Percentiles rank a stretch among this genome's conserved stretches.
Evolutionary conservation across 2,888 invertebrate genomes (phyloP).

Genomic region (Netelia inedita): DNA sequence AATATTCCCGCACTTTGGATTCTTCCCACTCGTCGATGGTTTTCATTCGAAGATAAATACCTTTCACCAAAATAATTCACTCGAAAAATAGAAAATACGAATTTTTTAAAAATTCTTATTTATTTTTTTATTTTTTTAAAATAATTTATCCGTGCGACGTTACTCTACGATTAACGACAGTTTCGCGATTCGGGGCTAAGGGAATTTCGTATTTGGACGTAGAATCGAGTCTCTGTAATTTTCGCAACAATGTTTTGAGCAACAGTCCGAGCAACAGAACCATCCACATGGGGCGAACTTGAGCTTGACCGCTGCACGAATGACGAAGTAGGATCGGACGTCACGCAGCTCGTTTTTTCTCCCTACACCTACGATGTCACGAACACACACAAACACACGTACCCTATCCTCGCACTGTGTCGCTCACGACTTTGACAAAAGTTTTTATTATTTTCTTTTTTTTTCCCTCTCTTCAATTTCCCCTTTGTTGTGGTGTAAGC

Average conservation of each 20-base stretch:
- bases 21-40: background rate
- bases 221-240: constrained; percentile 64
- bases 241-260: constrained; percentile 74
- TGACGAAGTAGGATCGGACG: constrained; percentile 50
- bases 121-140: background rate
- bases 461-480: background rate
- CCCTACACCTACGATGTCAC: background rate
- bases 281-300: constrained; percentile 76
- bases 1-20: background rate
- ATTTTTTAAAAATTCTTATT: background rate
- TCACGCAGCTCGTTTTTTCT: constrained; percentile 16
- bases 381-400: too few species aligned
- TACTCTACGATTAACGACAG: constrained; percentile 56
- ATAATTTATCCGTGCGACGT: constrained; percentile 68
- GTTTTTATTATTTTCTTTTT: constrained; percentile 12
- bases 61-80: constrained; percentile 1
- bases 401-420: constrained; percentile 6
- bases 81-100: background rate
- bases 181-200: background rate
- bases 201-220: constrained; percentile 20
- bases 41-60: background rate
- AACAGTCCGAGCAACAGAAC: constrained; percentile 74
- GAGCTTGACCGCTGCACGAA: constrained; percentile 64
- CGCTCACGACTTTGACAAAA: constrained; percentile 17
- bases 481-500: background rate